These are phyloP conservation scores for Lutraria rhynchaena DNA, from an alignment of 1,140 invertebrate genomes.

Conservation along the genomic window DNA sequence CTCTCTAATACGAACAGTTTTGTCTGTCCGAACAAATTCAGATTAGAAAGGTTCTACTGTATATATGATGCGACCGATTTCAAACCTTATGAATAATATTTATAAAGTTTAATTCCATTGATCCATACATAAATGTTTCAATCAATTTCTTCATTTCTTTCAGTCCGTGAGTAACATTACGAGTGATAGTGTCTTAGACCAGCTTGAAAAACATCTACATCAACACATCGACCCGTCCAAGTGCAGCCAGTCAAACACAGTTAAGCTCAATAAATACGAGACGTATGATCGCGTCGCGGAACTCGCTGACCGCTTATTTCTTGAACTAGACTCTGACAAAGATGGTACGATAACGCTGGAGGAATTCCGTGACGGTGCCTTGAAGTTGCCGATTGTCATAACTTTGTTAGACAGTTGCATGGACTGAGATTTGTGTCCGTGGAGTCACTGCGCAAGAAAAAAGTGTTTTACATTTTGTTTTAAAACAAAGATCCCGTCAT, in stretches of 20 bases:
- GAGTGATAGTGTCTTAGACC: conserved; percentile 43
- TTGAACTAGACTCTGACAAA: conserved; percentile 42
- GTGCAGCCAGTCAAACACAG: background rate
- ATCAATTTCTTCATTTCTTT: conserved; percentile 31
- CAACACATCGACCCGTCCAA: background rate
- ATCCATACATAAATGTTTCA: no score
- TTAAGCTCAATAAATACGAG: conserved; percentile 25
- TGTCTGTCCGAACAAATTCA: no score
- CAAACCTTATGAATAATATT: no score
- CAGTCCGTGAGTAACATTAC: conserved; percentile 58
- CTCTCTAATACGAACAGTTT: no score
- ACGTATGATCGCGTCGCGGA: conserved; percentile 33
- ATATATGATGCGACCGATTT: no score
- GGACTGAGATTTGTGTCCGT: background rate
- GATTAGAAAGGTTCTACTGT: no score
- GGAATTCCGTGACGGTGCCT: conserved; percentile 45
- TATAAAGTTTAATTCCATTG: no score
- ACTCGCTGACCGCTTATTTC: conserved; percentile 47
- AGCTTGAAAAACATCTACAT: conserved; percentile 36
- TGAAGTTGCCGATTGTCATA: conserved; percentile 49
- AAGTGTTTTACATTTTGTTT: no score
- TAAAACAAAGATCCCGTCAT: no score
- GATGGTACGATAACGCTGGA: conserved; percentile 52
- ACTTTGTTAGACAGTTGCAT: conserved; percentile 26
- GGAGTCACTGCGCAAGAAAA: no score